A percentile compares a stretch with the other conserved stretches of the same genome.
Conservation (phyloP, 2,113 vertebrate species). For the Istiophorus platypterus region DNA sequence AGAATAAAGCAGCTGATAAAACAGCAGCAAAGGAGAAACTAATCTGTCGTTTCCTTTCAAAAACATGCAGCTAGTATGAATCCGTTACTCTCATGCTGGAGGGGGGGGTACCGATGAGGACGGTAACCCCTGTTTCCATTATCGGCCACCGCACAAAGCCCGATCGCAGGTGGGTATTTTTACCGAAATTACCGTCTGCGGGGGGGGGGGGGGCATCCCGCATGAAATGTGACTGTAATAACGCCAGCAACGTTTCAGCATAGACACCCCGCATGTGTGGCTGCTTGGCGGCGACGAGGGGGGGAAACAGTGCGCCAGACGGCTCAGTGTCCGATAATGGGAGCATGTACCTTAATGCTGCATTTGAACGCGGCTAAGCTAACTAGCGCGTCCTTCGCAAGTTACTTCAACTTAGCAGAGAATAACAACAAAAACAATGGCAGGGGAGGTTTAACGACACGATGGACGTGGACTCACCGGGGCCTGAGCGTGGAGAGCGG, state of each 20-base stretch:
- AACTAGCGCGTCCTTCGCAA: conserved; percentile 15
- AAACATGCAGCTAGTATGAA: background rate
- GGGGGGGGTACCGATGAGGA: background rate
- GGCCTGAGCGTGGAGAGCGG: background rate
- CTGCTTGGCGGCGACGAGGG: background rate
- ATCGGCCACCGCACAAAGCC: conserved; percentile 35
- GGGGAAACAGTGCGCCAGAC: conserved; percentile 2
- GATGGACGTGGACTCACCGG: conserved; percentile 53
- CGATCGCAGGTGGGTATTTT: rapidly evolving
- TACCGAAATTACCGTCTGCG: rapidly evolving
- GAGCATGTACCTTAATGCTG: background rate
- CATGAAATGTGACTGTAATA: background rate
- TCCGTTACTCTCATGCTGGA: background rate
- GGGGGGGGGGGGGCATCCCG: rapidly evolving
- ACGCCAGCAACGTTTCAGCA: rapidly evolving
- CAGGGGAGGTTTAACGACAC: background rate
- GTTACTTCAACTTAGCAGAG: background rate
- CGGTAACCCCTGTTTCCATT: conserved; percentile 47
- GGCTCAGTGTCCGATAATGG: conserved; percentile 50
- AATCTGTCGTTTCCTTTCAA: rapidly evolving
- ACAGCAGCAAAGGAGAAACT: background rate
- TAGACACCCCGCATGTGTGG: rapidly evolving
- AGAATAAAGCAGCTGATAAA: background rate
- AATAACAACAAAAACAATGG: background rate
- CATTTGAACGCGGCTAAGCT: conserved; percentile 21